Evolutionary conservation across 64 coral and sea anemone genomes (phyloP), one percentile per base, ranked within the genome.

Genomic region (Stichodactyla helianthus): DNA sequence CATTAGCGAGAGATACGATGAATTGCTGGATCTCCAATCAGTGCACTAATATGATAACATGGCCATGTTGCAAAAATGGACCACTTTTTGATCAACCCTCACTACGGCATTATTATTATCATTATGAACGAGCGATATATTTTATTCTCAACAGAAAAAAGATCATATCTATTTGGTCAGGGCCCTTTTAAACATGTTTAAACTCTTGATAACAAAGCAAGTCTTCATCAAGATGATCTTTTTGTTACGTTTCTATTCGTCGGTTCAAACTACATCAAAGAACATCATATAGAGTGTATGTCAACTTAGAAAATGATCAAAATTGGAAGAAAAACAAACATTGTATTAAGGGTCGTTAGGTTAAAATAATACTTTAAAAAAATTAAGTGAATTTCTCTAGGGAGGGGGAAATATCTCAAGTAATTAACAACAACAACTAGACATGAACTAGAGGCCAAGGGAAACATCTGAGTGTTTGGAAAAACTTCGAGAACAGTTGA

Each of bases 71-170:
- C 23, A 10, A 12, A 31, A 10, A 74, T 74, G 68, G 68, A 6
- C 68, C 68, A 7, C 68, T 74, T 71, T 31, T 74, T 31, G 68
- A 74, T 74, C 68, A 74, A 23, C 68, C 68, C 68, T 74, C 25
- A 74, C 65, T 71, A 9, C 68, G 23, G 12, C 68, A 74, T 65
- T 44, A 44, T 8, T 74, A 74, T 74, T n/a, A 74, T n/a, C n/a
- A n/a, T 74, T 74, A 74, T 74, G 68, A 74, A 74, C 4, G n/a
- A 74, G 68, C 22, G 68, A 74, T 74, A 74, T 74, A 74, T 31
- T 74, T 74, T 31, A 74, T 74, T 74, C 3, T 74, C 68, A 23
- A 74, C 68, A 31, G 10, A 35, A 31, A 74, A 74, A 74, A 74
- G 68, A 74, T 74, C 12, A 14, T 74, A 74, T 74, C 68, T 74